phyloP scores from a whole-genome alignment of 1,140 invertebrate species.

The Apocrypta bakeri region DNA sequence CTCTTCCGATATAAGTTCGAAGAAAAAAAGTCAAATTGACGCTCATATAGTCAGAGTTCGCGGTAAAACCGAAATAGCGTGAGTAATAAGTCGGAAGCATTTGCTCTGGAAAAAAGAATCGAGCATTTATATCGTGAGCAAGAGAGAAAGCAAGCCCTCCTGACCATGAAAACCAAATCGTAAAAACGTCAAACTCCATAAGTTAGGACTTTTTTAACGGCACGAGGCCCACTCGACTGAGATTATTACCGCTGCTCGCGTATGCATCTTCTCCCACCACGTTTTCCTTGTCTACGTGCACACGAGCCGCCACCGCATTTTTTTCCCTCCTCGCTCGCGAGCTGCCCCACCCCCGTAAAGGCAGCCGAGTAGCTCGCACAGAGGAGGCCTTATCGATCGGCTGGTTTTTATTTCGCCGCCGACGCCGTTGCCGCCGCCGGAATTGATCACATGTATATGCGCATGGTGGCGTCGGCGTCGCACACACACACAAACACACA shows the following conservation, averaged over 20 bases:
- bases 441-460: conserved; percentile 23
- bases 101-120: conserved; percentile 40
- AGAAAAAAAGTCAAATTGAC: neutral
- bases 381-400: conserved; percentile 56
- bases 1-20: neutral
- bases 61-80: conserved; percentile 27
- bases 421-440: conserved; percentile 49
- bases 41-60: conserved; percentile 2
- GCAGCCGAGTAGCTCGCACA: conserved; percentile 30
- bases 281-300: neutral
- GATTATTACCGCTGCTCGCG: conserved; percentile 51
- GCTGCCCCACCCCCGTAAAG: neutral
- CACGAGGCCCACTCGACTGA: conserved; percentile 47
- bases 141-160: neutral
- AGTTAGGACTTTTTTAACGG: conserved; percentile 59
- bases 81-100: conserved; percentile 57
- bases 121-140: neutral
- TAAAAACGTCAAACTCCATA: conserved; percentile 65
- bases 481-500: conserved; percentile 7
- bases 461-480: neutral
- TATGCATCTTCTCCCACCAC: conserved; percentile 6
- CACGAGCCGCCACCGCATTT: neutral
- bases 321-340: neutral
- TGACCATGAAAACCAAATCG: conserved; percentile 54
- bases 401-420: conserved; percentile 56